Evolutionary conservation across 1,140 invertebrate genomes (phyloP).

Genomic region (Brachionus manjavacas): DNA sequence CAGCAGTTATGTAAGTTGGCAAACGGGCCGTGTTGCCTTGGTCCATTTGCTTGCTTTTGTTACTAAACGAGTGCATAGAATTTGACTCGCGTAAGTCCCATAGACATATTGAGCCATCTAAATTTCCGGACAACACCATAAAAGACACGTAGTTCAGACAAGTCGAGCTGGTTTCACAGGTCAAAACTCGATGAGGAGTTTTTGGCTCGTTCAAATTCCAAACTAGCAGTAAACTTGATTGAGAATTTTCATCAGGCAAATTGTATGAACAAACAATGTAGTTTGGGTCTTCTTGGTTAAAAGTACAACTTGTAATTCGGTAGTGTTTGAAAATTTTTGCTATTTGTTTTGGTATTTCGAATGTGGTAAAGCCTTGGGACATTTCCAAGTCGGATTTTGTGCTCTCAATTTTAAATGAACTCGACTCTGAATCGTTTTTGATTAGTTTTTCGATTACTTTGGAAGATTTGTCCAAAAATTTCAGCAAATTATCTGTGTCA

Average conservation of each 20-base stretch:
- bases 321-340: background rate
- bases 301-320: background rate
- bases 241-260: background rate
- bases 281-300: constrained; percentile 13
- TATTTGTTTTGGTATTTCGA: background rate
- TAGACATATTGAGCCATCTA: constrained; percentile 26
- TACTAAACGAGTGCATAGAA: background rate
- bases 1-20: constrained; percentile 29
- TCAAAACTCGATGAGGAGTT: background rate
- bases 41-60: background rate
- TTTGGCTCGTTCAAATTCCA: constrained; percentile 20
- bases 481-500: background rate
- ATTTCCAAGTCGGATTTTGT: constrained; percentile 9
- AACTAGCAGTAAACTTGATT: background rate
- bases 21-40: background rate
- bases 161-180: constrained; percentile 14
- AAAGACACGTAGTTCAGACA: constrained; percentile 2
- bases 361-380: background rate
- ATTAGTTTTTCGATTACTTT: constrained; percentile 36
- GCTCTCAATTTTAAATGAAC: background rate
- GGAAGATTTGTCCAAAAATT: constrained; percentile 11
- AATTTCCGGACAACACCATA: constrained; percentile 15
- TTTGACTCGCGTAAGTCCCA: constrained; percentile 30
- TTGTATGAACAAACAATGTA: constrained; percentile 9
- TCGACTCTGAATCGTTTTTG: background rate